Evolutionary conservation across 1,140 invertebrate genomes (phyloP).

Genomic region (Drosophila hydei): DNA sequence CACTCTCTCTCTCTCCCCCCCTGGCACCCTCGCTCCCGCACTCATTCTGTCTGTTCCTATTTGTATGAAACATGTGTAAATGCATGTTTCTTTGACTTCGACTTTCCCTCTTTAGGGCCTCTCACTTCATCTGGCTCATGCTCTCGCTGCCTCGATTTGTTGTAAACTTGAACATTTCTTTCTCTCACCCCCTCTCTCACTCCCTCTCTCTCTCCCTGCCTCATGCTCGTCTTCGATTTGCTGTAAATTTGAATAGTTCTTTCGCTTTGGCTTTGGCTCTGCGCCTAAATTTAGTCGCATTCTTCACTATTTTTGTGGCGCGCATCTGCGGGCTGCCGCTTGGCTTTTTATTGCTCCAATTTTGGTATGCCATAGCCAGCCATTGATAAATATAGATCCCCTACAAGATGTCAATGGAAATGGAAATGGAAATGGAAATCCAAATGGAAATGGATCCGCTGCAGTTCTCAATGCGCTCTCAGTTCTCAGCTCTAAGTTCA

Average conservation of each 20-base stretch:
- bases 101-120: not conserved
- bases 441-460: conserved; percentile 33
- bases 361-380: conserved; percentile 68
- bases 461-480: not conserved
- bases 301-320: conserved; percentile 67
- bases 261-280: conserved; percentile 33
- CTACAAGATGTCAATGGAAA: conserved; percentile 61
- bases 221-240: conserved; percentile 3
- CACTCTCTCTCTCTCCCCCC: not conserved
- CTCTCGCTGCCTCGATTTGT: conserved; percentile 1
- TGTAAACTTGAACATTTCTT: conserved; percentile 33
- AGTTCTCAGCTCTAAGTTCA: conserved; percentile 6
- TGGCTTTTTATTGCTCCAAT: conserved; percentile 72
- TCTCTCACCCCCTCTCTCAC: conserved; percentile 4
- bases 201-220: not conserved
- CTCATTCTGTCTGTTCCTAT: conserved; percentile 9
- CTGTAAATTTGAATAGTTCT: conserved; percentile 38
- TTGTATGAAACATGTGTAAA: conserved; percentile 74
- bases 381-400: conserved; percentile 76
- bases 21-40: not conserved
- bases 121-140: not conserved
- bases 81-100: conserved; percentile 33
- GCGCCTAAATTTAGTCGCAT: conserved; percentile 74
- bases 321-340: conserved; percentile 55
- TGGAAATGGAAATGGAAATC: conserved; percentile 40